A percentile compares a stretch with the other conserved stretches of the same genome.
phyloP scores from a whole-genome alignment of 2,797 vertebrate species.

The Galagoides demidoff region DNA sequence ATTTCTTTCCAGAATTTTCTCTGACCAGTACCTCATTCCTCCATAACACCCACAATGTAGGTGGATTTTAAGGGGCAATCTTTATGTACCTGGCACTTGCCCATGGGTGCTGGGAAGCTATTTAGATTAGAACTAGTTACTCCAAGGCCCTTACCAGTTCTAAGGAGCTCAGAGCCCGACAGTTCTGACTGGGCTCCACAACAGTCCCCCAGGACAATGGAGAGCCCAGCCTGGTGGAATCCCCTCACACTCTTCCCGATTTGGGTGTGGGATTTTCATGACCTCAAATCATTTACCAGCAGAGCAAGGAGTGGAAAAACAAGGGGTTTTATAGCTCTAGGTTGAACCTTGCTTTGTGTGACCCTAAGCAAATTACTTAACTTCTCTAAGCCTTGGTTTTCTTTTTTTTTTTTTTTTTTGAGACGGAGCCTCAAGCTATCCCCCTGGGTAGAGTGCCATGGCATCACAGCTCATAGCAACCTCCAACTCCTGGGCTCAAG shows the following conservation, averaged over 20 bases:
- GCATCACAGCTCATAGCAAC: too few species aligned
- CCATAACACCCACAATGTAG: neutral
- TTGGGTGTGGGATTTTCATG: conserved; percentile 40
- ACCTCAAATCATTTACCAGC: conserved; percentile 56
- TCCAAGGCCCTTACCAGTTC: neutral
- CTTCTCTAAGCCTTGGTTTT: neutral
- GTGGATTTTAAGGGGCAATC: neutral
- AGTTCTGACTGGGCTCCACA: neutral
- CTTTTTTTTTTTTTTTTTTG: too few species aligned
- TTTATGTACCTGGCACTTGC: neutral
- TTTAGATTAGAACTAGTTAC: neutral
- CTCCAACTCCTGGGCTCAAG: too few species aligned
- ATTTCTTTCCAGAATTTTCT: conserved; percentile 62
- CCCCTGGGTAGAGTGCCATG: too few species aligned
- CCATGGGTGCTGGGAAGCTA: neutral
- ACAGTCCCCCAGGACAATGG: rapidly evolving
- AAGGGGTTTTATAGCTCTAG: neutral
- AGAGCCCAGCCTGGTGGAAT: neutral
- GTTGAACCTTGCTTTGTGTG: neutral
- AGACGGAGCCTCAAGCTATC: too few species aligned
- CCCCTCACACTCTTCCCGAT: neutral
- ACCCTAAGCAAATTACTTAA: neutral
- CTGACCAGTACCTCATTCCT: neutral
- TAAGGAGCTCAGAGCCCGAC: neutral
- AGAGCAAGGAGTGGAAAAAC: neutral